Evolutionary conservation across 1,140 invertebrate genomes (phyloP).

Genomic region (Drosophila kepulauana): DNA sequence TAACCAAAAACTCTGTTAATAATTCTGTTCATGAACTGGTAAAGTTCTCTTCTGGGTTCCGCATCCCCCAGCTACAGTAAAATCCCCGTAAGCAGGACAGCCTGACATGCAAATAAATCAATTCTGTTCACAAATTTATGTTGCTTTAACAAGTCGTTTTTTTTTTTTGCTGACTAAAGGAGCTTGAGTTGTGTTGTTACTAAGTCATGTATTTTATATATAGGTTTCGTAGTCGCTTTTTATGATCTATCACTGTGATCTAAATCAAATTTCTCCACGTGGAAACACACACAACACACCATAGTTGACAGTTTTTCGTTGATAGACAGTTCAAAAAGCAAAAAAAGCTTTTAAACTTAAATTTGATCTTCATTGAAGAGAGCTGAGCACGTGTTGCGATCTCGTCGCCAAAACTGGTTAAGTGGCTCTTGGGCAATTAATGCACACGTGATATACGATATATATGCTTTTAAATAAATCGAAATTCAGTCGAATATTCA

Average conservation of each 20-base stretch:
- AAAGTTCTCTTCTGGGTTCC: slow-evolving; percentile 24
- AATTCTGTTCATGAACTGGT: slow-evolving; percentile 51
- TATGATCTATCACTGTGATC: no score
- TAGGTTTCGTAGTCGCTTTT: no score
- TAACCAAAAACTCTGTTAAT: slow-evolving; percentile 4
- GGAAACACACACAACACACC: no score
- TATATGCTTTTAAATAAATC: not conserved
- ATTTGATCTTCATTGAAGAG: not conserved
- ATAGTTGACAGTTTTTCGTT: not conserved
- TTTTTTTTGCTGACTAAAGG: no score
- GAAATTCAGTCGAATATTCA: slow-evolving; percentile 9
- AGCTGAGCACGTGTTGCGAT: slow-evolving; percentile 2
- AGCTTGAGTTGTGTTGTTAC: no score
- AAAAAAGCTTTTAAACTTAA: not conserved
- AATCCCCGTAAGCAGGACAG: not conserved
- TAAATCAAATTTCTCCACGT: no score
- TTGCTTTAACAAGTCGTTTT: no score
- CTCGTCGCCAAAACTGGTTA: slow-evolving; percentile 3
- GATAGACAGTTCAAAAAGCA: not conserved
- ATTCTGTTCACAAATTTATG: no score
- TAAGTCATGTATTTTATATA: no score
- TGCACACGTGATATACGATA: slow-evolving; percentile 14
- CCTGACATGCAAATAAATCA: no score
- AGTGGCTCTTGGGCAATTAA: slow-evolving; percentile 12
- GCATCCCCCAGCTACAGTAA: slow-evolving; percentile 12